Evolutionary conservation across 2,888 invertebrate species (phyloP).

Genomic region (Deilephila porcellus): DNA sequence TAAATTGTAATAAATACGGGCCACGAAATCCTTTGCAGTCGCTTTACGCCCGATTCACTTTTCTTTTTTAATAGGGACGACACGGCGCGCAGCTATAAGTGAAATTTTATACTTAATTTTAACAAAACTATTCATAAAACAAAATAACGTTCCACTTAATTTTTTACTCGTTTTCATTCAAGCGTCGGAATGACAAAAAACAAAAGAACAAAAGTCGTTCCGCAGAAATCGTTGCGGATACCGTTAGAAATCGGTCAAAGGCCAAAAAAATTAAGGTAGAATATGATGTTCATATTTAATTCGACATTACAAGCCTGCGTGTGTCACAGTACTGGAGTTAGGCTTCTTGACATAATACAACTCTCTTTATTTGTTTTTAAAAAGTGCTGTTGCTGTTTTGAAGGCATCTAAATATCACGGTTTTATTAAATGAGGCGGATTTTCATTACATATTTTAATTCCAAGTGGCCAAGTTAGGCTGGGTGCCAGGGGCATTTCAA

Average conservation of each 20-base stretch:
- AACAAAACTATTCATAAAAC: constrained; percentile 23
- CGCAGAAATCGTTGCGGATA: neutral
- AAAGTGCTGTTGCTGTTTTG: no score
- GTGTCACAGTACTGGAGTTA: neutral
- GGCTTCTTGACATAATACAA: no score
- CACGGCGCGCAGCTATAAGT: neutral
- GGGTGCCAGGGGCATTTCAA: no score
- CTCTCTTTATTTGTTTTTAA: no score
- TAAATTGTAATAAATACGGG: no score
- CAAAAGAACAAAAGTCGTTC: constrained; percentile 18
- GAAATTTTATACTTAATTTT: constrained; percentile 12
- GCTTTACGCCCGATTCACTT: neutral
- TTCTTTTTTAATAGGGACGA: neutral
- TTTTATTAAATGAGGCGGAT: no score
- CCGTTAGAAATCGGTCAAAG: constrained; percentile 15
- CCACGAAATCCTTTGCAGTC: neutral
- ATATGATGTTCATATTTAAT: neutral
- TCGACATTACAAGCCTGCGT: neutral
- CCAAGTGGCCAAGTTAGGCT: no score
- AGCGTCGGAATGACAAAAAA: constrained; percentile 8
- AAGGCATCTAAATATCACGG: no score
- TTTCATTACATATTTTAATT: no score
- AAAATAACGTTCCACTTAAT: constrained; percentile 18
- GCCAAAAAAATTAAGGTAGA: neutral
- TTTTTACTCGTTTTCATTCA: constrained; percentile 22